Percentiles rank a stretch among this genome's conserved stretches.
Conservation (phyloP, 2,113 vertebrate genomes). For the Danio rerio region GRCz12tu NC_133186.1:37578501-37579000, state of each 20-base stretch:
- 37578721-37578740: background rate
- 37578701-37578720: background rate
- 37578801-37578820: background rate
- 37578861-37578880: background rate
- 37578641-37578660: background rate
- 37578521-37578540: background rate
- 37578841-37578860: background rate
- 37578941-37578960: no score
- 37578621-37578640: no score
- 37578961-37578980: no score
- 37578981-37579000: no score
- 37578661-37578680: background rate
- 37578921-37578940: no score
- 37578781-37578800: background rate
- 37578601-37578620: fast-evolving
- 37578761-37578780: background rate
- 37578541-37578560: background rate
- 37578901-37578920: no score
- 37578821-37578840: background rate
- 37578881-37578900: background rate
- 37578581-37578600: background rate
- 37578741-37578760: background rate
- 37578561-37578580: background rate
- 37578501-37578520: background rate
- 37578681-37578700: background rate